Conservation (phyloP, 2,888 invertebrate species). For the Cantharis nigra region DNA sequence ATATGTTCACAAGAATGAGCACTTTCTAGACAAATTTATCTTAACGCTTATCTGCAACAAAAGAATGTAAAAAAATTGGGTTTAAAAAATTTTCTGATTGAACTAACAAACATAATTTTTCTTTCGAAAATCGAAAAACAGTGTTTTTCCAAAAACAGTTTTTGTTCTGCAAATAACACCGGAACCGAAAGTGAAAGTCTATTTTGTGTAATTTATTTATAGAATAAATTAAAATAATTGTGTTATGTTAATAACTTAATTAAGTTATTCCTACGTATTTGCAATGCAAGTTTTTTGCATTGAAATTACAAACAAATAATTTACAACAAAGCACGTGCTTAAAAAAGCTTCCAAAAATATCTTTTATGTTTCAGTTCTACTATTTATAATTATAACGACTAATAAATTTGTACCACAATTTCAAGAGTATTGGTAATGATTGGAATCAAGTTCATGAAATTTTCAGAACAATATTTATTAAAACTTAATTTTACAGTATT, state of each 20-base stretch:
- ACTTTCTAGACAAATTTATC: not conserved
- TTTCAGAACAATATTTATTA: not conserved
- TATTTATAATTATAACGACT: conserved; percentile 40
- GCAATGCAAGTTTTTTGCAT: not conserved
- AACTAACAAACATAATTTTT: not conserved
- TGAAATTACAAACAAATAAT: not conserved
- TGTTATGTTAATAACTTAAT: not conserved
- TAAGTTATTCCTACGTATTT: too few relatives aligned
- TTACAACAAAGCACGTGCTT: not conserved
- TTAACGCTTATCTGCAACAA: not conserved
- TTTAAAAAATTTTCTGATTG: not conserved
- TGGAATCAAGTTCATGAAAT: not conserved
- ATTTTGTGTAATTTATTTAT: not conserved
- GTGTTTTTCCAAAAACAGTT: not conserved
- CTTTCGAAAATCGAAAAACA: not conserved
- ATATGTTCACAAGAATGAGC: not conserved
- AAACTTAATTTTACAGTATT: not conserved
- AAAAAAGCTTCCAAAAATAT: not conserved
- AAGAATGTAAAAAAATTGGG: not conserved
- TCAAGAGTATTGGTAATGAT: not conserved
- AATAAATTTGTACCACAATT: not conserved
- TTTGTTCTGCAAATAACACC: too few relatives aligned
- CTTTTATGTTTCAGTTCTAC: not conserved
- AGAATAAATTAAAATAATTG: not conserved
- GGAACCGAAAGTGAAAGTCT: not conserved